Evolutionary conservation across 64 coral and sea anemone species (phyloP), one percentile per base, ranked within the genome.

Genomic region (Pachyseris speciosa): DNA sequence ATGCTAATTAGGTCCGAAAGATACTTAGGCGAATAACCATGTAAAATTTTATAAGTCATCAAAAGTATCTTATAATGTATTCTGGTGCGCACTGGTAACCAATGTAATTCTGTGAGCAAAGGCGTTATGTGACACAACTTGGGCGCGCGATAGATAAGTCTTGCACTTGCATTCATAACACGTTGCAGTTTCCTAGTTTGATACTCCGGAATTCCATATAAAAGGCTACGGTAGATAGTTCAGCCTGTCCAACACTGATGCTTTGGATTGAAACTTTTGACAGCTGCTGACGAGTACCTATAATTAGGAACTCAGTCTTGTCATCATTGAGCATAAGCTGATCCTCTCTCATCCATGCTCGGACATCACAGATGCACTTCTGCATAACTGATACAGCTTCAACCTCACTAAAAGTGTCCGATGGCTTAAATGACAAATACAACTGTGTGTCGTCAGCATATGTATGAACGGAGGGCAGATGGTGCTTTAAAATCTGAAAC

Each of bases 251-350:
- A 72, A 92, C 80, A 71, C 74, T 65, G 45, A 85, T 71, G 84
- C 49, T 75, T 29, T 92, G 44, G 45, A 85, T 74, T 48, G 37
- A 67, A 84, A 17, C 22, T 85, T 69, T 34, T 32, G 66, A 63
- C 40, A 63, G 90, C 57, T 73, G 75, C 41, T 85, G 90, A 51
- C 64, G 55, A 31, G 80, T 59, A 84, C 75, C 67, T 73, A 92
- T 64, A 53, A 92, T 67, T 42, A 86, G 24, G 73, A 93, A 80
- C 85, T 94, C 66, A 32, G 85, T 94, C 74, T 94, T 94, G 59
- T 83, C 76, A 80, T 94, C 85, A 84, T 88, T 94, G n/a, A 94
- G 75, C 38, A 70, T 67, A 11, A 88, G 66, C 51, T 81, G 87
- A 77, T 88, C 64, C 36, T 71, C 36, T 40, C 64, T 28, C 75